Percentiles rank a stretch among this genome's conserved stretches.
Evolutionary conservation across 2,113 vertebrate species (phyloP).

Genomic region (Charadrius vociferus): DNA sequence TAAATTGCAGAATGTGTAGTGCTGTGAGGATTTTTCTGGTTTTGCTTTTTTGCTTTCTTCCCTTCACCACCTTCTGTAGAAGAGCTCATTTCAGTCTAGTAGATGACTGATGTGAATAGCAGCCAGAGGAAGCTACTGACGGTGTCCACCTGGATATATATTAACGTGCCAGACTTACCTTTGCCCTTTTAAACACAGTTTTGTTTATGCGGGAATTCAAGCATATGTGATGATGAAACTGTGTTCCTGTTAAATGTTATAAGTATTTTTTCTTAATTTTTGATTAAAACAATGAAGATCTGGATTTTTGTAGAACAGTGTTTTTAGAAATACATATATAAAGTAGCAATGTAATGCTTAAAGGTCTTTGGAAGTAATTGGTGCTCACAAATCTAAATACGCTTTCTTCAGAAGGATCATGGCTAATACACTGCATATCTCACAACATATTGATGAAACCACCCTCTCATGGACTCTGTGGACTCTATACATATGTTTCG

Average conservation of each 20-base stretch:
- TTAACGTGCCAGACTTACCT: background rate
- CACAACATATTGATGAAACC: background rate
- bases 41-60: background rate
- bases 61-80: background rate
- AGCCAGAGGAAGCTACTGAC: background rate
- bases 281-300: background rate
- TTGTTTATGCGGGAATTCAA: background rate
- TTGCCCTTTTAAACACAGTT: background rate
- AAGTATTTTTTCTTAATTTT: background rate
- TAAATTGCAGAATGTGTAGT: background rate
- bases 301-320: background rate
- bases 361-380: background rate
- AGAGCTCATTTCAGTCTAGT: background rate
- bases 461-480: background rate
- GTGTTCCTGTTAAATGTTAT: background rate
- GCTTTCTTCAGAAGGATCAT: background rate
- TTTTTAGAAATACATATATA: background rate
- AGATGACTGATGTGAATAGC: background rate
- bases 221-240: background rate
- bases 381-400: background rate
- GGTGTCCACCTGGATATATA: background rate
- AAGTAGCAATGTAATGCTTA: background rate
- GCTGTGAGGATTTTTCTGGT: background rate
- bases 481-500: background rate
- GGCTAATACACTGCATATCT: background rate